These are phyloP conservation scores for Cyprinus carpio DNA, from an alignment of 2,113 vertebrate genomes.

Conservation along the genomic window DNA sequence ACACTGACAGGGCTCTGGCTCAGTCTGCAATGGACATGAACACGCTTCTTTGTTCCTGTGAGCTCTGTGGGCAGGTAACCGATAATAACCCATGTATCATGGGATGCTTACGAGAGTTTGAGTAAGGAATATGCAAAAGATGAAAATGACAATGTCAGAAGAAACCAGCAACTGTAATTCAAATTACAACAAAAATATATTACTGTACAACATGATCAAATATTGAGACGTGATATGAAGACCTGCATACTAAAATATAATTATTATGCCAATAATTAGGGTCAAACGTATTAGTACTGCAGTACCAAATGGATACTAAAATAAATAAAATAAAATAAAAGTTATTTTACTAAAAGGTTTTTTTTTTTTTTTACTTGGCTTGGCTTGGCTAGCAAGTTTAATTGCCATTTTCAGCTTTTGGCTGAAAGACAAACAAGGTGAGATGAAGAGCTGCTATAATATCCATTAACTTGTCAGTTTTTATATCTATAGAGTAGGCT, in stretches of 20 bases:
- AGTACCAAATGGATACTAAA: not conserved
- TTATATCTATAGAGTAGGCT: not conserved
- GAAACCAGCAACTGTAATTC: not conserved
- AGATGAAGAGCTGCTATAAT: not conserved
- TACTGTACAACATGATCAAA: not conserved
- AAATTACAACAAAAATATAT: not conserved
- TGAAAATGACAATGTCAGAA: not conserved
- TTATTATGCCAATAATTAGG: not conserved
- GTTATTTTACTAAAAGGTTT: not conserved
- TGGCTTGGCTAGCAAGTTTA: not conserved
- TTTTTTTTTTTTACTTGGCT: too few relatives aligned
- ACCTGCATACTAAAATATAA: not conserved
- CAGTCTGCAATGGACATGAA: slow-evolving; percentile 37
- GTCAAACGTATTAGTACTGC: not conserved
- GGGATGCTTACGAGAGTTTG: not conserved
- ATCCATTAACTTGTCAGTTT: not conserved
- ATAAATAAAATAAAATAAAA: too few relatives aligned
- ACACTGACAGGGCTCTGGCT: slow-evolving; percentile 51
- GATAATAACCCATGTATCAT: slow-evolving; percentile 22
- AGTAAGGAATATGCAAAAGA: slow-evolving; percentile 1
- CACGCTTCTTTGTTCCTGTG: slow-evolving; percentile 50
- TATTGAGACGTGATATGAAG: not conserved
- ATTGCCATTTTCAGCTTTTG: not conserved
- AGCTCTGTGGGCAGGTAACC: slow-evolving; percentile 32
- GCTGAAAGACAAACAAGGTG: not conserved